Evolutionary conservation across 1,140 invertebrate species (phyloP).

Genomic region (Steinernema khuongi): DNA sequence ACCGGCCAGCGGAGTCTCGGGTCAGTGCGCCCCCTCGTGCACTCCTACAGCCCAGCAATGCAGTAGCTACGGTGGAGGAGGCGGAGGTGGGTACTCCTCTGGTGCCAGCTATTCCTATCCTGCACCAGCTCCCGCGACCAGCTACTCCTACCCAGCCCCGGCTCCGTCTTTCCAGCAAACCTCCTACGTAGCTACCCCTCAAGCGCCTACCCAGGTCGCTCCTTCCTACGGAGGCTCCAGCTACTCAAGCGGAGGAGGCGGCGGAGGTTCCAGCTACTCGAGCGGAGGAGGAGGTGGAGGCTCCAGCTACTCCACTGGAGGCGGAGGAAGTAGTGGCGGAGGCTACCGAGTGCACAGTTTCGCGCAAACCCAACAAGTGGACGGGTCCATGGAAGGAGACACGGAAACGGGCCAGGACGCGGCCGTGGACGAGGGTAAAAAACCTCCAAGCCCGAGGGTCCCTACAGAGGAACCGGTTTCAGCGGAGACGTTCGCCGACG

Average conservation of each 20-base stretch:
- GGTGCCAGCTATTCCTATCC: slow-evolving; percentile 19
- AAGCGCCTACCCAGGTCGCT: slow-evolving; percentile 10
- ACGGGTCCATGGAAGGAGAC: not conserved
- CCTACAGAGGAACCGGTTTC: slow-evolving; percentile 18
- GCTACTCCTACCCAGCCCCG: not conserved
- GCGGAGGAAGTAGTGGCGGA: not conserved
- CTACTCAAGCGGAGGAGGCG: not conserved
- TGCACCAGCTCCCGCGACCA: slow-evolving; percentile 27
- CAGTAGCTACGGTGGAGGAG: slow-evolving; percentile 29
- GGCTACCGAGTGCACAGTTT: slow-evolving; percentile 4
- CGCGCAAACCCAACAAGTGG: slow-evolving; percentile 1
- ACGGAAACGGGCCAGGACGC: not conserved
- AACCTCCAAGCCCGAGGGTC: slow-evolving; percentile 15
- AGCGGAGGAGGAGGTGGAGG: not conserved
- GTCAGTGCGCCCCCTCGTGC: slow-evolving; percentile 15
- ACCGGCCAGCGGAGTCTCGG: slow-evolving; percentile 5
- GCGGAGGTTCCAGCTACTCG: not conserved
- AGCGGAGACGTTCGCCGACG: slow-evolving; percentile 23
- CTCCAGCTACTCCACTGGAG: not conserved
- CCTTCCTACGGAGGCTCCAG: not conserved
- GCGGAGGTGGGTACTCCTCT: not conserved
- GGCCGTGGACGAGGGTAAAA: not conserved
- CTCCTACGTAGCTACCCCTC: not conserved
- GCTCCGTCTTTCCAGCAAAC: not conserved
- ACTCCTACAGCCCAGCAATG: slow-evolving; percentile 19